Evolutionary conservation across 2,888 invertebrate species (phyloP).

Genomic region (Epinotia ramella): DNA sequence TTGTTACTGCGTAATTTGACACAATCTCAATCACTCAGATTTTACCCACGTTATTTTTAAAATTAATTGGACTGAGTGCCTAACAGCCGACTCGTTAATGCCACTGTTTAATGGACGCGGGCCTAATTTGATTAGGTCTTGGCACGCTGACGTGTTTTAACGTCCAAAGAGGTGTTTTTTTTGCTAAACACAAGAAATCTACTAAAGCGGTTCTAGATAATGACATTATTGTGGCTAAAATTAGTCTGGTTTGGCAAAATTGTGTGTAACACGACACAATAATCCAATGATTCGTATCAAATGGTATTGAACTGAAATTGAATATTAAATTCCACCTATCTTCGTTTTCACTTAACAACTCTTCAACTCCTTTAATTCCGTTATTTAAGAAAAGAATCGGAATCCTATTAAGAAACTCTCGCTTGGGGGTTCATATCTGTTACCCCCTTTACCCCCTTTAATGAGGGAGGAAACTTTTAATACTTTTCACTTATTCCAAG

Average conservation of each 20-base stretch:
- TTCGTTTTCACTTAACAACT: not conserved
- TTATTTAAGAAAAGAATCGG: not conserved
- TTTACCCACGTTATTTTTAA: slow-evolving; percentile 2
- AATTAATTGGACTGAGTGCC: slow-evolving; percentile 6
- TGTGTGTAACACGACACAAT: too few relatives aligned
- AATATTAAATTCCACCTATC: too few relatives aligned
- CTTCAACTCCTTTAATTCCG: not conserved
- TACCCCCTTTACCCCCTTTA: slow-evolving; percentile 8
- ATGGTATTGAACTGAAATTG: too few relatives aligned
- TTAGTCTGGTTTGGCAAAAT: not conserved
- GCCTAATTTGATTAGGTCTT: slow-evolving; percentile 12
- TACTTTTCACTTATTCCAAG: slow-evolving; percentile 22
- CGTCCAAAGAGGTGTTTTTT: not conserved
- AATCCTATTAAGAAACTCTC: slow-evolving; percentile 29
- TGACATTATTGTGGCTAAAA: not conserved
- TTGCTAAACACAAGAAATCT: not conserved
- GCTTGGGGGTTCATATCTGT: slow-evolving; percentile 13
- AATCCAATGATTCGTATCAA: too few relatives aligned
- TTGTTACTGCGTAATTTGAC: too few relatives aligned
- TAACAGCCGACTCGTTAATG: slow-evolving; percentile 18
- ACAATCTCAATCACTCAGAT: too few relatives aligned
- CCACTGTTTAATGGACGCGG: slow-evolving; percentile 19
- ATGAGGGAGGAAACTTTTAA: slow-evolving; percentile 27
- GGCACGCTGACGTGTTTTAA: slow-evolving; percentile 16
- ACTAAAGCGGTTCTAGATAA: not conserved